Evolutionary conservation across 2,113 vertebrate genomes (phyloP).

Genomic region (Hoplias malabaricus): DNA sequence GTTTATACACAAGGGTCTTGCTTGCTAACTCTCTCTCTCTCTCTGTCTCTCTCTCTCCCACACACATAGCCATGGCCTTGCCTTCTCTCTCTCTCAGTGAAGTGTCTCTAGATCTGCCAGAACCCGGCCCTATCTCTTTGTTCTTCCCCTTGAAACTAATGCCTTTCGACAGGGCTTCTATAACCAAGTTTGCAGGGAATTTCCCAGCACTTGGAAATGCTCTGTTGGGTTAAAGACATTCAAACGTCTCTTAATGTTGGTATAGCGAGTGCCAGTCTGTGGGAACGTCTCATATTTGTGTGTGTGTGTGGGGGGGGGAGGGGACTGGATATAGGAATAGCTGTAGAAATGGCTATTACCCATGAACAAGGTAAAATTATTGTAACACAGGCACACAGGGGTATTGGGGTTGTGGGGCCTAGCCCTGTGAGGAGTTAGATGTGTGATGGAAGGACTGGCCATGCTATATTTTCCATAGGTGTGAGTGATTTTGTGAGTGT

Average conservation of each 20-base stretch:
- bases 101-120: conserved; percentile 35
- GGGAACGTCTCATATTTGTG: conserved; percentile 5
- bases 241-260: not conserved
- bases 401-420: too few relatives aligned
- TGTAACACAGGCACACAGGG: too few relatives aligned
- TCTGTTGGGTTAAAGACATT: conserved; percentile 33
- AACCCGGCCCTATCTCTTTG: conserved; percentile 44
- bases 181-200: conserved; percentile 40
- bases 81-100: conserved; percentile 36
- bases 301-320: too few relatives aligned
- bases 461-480: too few relatives aligned
- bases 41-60: conserved; percentile 5
- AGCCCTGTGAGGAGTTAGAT: too few relatives aligned
- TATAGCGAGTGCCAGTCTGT: not conserved
- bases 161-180: conserved; percentile 32
- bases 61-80: conserved; percentile 11
- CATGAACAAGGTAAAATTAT: too few relatives aligned
- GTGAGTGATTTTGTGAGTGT: too few relatives aligned
- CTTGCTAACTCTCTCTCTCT: not conserved
- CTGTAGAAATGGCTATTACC: not conserved
- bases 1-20: not conserved
- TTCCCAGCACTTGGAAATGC: conserved; percentile 41
- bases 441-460: too few relatives aligned
- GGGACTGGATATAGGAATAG: too few relatives aligned
- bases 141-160: conserved; percentile 46